Conservation (phyloP, 1,140 invertebrate species). For the Akabosia matsudoensis region DNA sequence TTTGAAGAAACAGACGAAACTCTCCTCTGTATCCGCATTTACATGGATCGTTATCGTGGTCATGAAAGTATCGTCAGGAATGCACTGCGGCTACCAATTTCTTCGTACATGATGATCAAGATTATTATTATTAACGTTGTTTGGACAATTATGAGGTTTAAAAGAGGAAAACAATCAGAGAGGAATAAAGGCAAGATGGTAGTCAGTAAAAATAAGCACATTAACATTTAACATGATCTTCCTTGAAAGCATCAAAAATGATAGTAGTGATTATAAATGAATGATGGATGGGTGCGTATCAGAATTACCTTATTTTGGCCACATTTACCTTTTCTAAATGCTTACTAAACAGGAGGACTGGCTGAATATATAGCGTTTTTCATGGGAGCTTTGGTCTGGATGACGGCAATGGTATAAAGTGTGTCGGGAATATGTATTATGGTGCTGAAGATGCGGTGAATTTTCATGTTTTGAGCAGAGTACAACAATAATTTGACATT, state of each 20-base stretch:
- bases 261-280: neutral
- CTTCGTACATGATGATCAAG: neutral
- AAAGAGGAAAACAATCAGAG: neutral
- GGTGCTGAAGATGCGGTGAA: too few species aligned
- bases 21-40: neutral
- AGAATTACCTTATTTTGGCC: neutral
- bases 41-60: neutral
- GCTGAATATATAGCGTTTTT: neutral
- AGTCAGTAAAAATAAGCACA: neutral
- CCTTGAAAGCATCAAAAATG: neutral
- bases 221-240: neutral
- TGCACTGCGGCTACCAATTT: slow-evolving; percentile 18
- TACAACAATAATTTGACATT: too few species aligned
- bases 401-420: neutral
- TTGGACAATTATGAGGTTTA: neutral
- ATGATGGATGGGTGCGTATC: slow-evolving; percentile 1
- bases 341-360: neutral
- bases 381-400: neutral
- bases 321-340: slow-evolving; percentile 22
- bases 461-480: too few species aligned
- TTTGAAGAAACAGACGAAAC: too few species aligned
- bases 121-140: neutral
- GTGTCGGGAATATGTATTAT: too few species aligned
- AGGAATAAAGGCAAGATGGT: neutral
- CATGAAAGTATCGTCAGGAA: slow-evolving; percentile 11